Base-by-base conservation (phyloP, 2,113 vertebrate species). In the Zosterops borbonicus region DNA sequence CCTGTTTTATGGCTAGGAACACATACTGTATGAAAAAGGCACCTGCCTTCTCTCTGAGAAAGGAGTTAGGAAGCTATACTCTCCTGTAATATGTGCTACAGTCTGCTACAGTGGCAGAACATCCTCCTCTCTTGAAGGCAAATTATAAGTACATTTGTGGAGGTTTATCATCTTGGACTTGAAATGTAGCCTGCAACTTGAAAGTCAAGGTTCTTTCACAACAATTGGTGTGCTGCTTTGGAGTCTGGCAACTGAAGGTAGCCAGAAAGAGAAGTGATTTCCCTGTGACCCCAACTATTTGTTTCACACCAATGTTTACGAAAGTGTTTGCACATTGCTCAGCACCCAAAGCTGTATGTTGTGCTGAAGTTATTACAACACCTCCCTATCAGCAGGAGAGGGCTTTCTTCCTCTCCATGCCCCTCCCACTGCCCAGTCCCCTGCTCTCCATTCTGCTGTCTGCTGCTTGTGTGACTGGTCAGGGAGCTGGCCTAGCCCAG, bases 121-220 rank as follows among this genome's bases (percentile, higher is more conserved):
- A 4, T 42, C n/a, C 31, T 80, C 6, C 17, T 67, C 28, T 76
- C 73, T 77, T 1, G 3, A 79, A 70, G 19, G 11, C 27, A 78
- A 69, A 81, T 81, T 42, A 11, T 18, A 60, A 39, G 21, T 42
- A 19, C 5, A 23, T 60, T 78, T 27, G 44, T 56, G 52, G 44
- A 29, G 2, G 3, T 87, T 92, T 73, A 35, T 86, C 28, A 39
- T 35, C 33, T 52, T 44, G 28, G 52, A 11, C 58, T 91, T 77
- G 59, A 80, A 68, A 71, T 0, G 0, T 27, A 92, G 28, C 39
- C 55, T 0, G 0, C 60, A 87, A 39, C 28, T 88, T 83, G 29
- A 55, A 67, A 83, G 42, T 53, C 53, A 93, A 3, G 0, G 1
- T 53, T 78, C 33, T 81, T 53, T 63, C 35, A 22, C 55, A 93